Evolutionary conservation across 2,888 invertebrate genomes (phyloP), one percentile per base, ranked within the genome.

Genomic region (Choristoneura rosaceana): DNA sequence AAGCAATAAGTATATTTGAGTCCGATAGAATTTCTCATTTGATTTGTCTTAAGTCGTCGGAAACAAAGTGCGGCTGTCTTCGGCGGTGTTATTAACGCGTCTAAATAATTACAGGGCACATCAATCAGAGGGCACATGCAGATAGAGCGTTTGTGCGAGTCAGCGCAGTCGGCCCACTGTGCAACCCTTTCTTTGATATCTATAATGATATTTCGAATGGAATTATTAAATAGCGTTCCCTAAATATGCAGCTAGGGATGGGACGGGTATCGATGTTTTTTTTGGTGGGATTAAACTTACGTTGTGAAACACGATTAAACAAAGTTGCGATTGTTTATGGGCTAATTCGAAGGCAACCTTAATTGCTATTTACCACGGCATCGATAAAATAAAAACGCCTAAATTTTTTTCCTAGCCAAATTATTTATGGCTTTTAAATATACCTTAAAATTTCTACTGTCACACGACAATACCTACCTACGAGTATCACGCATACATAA

Each of bases 31-130:
- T 90, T 92, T 92, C 93, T 93, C 92, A 90, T 93, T 93, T 92
- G 90, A 91, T 93, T 93, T 90, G 93, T 93, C 93, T 94, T 91
- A 88, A 92, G 90, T 92, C 93, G 90, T 92, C 93, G 91, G 87
- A 92, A 92, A 92, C 92, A 91, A 90, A 94, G 93, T 93, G 92
- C 90, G 87, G 89, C 89, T 89, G 87, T 91, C 90, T 84, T 88
- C 91, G 85, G 89, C 88, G 90, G 92, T 94, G 90, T 94, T 94
- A 94, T 94, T 94, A 94, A 90, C 91, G 91, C 91, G 94, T 94
- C 94, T 87, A 90, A 90, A 93, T 94, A 94, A 94, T 94, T 94
- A 94, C 91, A 94, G 92, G 89, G 91, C 87, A 91, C 94, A 94
- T 94, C 94, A 94, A 94, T 94, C 94, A 94, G 86, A 83, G 82